Percentiles rank a stretch among this genome's conserved stretches.
phyloP scores from a whole-genome alignment of 1,140 invertebrate genomes.

The Zophobas atratus region DNA sequence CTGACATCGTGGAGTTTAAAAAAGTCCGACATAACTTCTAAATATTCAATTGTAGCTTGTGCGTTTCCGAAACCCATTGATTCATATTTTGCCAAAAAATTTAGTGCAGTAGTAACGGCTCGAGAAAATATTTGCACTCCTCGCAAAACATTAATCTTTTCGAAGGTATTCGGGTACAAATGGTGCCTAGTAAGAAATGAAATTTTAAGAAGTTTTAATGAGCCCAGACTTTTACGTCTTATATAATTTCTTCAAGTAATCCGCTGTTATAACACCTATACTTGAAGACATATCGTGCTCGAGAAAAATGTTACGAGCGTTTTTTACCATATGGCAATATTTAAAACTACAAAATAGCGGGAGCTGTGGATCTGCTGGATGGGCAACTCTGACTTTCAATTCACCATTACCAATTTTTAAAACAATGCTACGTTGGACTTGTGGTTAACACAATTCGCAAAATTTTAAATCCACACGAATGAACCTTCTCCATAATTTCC shows the following conservation, averaged over 20 bases:
- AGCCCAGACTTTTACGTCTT: neutral
- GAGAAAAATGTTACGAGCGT: neutral
- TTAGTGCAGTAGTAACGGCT: neutral
- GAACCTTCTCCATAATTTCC: neutral
- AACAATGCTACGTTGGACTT: slow-evolving; percentile 50
- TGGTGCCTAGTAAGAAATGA: neutral
- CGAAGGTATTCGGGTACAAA: neutral
- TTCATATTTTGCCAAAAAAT: neutral
- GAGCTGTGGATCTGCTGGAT: neutral
- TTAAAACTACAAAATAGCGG: neutral
- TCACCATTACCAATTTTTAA: slow-evolving; percentile 50
- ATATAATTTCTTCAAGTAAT: slow-evolving; percentile 1
- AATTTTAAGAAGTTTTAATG: neutral
- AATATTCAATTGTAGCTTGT: slow-evolving; percentile 1
- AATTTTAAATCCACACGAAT: neutral
- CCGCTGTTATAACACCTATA: neutral
- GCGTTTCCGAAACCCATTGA: neutral
- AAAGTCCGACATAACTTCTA: neutral
- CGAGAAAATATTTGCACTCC: neutral
- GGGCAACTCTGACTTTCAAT: neutral
- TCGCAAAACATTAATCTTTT: neutral
- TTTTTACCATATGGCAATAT: neutral
- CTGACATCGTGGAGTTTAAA: neutral
- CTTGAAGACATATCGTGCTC: neutral
- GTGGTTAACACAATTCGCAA: neutral